Base-by-base conservation (phyloP, 2,888 invertebrate genomes). In the Calameuta filiformis region DNA sequence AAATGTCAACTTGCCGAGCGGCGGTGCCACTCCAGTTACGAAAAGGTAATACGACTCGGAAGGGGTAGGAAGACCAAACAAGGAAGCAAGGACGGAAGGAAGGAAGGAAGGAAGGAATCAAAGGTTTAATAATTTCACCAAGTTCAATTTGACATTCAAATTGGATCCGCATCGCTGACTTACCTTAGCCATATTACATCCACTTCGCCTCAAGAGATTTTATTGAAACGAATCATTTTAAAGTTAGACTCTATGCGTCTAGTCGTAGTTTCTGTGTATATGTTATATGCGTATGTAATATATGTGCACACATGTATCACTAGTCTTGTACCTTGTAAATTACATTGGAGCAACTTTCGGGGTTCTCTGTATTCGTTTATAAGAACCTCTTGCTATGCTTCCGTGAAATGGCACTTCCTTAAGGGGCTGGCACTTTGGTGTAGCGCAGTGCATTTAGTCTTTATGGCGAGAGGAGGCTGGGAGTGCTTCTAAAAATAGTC, bases 11-110 rank as follows among this genome's bases (percentile, higher is more conserved):
- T 35, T 23, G 30, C 23, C 12, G 31, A 31, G 31, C 34, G 30
- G 31, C 33, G 30, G 80, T 81, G 76, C 80, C 81, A 83, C 85
- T 87, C 87, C 81, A 82, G 81, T 87, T 87, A 85, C 87, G 79
- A 82, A 83, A 83, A 82, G 83, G 84, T 83, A 87, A 87, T 82
- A 83, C 79, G 74, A 74, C 71, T 30, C 71, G 71, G 15, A 33
- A 34, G 71, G 31, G 23, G 15, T 33, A 11, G 71, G 71, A 30
- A 71, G 31, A 34, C 15, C 30, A n/a, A 71, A 23, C 31, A 15
- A 15, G 71, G 15, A 71, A 30, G 71, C 0, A 71, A 71, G 33
- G 12, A 33, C 4, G 33, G n/a, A 71, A 71, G 56, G 23, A 56
- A 56, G 56, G 56, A 40, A 40, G 40, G 69, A 69, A 30, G 31